phyloP scores from a whole-genome alignment of 2,113 vertebrate genomes.

The Microtus oregoni region DNA sequence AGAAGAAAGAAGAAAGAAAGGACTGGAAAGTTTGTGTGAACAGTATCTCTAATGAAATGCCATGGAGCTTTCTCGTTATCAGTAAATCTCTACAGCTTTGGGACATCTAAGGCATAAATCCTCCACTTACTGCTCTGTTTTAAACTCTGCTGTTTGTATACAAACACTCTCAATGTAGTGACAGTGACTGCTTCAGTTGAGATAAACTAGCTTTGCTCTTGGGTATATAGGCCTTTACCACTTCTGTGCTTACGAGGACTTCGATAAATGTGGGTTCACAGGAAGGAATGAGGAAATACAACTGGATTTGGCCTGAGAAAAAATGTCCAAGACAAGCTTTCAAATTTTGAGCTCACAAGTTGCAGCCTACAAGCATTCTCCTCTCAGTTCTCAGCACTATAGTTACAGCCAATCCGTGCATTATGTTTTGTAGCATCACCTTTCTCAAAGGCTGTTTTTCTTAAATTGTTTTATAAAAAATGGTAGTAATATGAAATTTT shows the following conservation, averaged over 20 bases:
- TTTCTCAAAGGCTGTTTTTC: slow-evolving; percentile 16
- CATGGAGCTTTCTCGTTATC: background rate
- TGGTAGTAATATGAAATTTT: slow-evolving; percentile 35
- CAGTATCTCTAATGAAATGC: background rate
- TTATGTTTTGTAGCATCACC: background rate
- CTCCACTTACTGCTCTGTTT: background rate
- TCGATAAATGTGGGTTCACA: background rate
- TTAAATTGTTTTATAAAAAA: slow-evolving; percentile 24
- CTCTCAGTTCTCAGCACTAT: slow-evolving; percentile 1
- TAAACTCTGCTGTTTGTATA: background rate
- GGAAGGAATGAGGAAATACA: slow-evolving; percentile 39
- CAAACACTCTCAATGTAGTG: background rate
- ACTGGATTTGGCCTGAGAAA: background rate
- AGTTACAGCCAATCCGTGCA: background rate
- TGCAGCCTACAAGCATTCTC: background rate
- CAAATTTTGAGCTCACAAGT: background rate
- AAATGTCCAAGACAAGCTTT: slow-evolving; percentile 5
- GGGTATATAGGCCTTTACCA: background rate
- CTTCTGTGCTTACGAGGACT: background rate
- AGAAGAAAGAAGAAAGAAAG: background rate
- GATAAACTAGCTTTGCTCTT: slow-evolving; percentile 27
- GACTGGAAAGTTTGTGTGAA: background rate
- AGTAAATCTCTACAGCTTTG: slow-evolving; percentile 3
- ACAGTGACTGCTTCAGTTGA: background rate
- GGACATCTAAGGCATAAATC: background rate